Conservation (phyloP, 2,113 vertebrate species). For the Tachycineta bicolor region DNA sequence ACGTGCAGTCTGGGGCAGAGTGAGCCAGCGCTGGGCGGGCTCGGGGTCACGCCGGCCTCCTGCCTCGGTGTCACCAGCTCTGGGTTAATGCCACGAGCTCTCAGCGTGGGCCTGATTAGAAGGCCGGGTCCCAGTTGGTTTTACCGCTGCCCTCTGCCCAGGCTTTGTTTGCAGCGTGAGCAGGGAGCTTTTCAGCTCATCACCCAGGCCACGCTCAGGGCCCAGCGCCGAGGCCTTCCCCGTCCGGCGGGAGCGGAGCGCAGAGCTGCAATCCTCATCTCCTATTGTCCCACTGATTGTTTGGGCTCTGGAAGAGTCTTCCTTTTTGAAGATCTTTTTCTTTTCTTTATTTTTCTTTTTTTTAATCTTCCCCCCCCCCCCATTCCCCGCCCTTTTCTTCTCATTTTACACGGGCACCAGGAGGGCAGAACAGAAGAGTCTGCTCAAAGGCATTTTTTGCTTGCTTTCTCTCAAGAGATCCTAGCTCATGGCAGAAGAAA, state of each 20-base stretch:
- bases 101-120: slow-evolving; percentile 17
- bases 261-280: background rate
- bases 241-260: background rate
- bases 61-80: background rate
- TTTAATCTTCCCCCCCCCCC: background rate
- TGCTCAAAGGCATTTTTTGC: slow-evolving; percentile 18
- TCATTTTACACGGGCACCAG: slow-evolving; percentile 4
- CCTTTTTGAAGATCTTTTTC: background rate
- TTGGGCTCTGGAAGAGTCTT: slow-evolving; percentile 1
- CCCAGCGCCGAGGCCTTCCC: background rate
- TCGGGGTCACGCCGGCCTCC: background rate
- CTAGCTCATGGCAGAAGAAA: background rate
- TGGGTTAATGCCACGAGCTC: background rate
- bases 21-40: background rate
- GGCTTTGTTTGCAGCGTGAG: slow-evolving; percentile 19
- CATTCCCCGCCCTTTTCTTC: background rate
- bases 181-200: slow-evolving; percentile 48
- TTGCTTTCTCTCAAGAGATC: slow-evolving; percentile 36
- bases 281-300: background rate
- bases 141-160: slow-evolving; percentile 39
- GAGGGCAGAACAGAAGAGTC: slow-evolving; percentile 45
- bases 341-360: background rate
- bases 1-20: background rate
- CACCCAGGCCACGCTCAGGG: background rate
- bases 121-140: background rate